A percentile compares a stretch with the other conserved stretches of the same genome.
Evolutionary conservation across 2,113 vertebrate species (phyloP).

Genomic region (Alosa alosa): DNA sequence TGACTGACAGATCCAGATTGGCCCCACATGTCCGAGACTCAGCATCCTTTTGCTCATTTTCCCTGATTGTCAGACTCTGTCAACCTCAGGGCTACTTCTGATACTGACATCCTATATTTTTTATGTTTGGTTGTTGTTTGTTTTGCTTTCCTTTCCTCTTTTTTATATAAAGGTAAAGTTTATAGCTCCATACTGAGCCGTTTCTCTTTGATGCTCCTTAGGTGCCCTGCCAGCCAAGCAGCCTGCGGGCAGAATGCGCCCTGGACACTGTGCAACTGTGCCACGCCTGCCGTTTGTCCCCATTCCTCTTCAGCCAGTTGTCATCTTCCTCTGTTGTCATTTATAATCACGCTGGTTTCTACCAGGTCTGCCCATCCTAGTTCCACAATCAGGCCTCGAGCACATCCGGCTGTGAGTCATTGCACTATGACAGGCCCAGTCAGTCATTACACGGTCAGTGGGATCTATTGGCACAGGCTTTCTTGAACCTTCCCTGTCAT

Average conservation of each 20-base stretch:
- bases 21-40: not conserved
- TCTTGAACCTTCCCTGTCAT: not conserved
- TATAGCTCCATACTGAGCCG: not conserved
- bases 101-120: not conserved
- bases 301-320: not conserved
- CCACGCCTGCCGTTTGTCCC: not conserved
- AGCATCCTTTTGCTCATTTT: not conserved
- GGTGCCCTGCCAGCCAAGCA: not conserved
- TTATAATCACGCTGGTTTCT: not conserved
- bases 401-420: not conserved
- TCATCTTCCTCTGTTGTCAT: not conserved
- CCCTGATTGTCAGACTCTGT: not conserved
- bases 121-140: not conserved
- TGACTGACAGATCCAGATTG: conserved; percentile 14
- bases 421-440: not conserved
- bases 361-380: not conserved
- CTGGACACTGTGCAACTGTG: not conserved
- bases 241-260: not conserved
- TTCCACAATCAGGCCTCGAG: not conserved
- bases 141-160: not conserved
- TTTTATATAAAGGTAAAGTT: not conserved
- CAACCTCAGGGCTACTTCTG: not conserved
- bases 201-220: not conserved
- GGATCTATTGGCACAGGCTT: not conserved
- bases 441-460: not conserved